phyloP scores from a whole-genome alignment of 2,888 invertebrate species.

The Elysia crispata region DNA sequence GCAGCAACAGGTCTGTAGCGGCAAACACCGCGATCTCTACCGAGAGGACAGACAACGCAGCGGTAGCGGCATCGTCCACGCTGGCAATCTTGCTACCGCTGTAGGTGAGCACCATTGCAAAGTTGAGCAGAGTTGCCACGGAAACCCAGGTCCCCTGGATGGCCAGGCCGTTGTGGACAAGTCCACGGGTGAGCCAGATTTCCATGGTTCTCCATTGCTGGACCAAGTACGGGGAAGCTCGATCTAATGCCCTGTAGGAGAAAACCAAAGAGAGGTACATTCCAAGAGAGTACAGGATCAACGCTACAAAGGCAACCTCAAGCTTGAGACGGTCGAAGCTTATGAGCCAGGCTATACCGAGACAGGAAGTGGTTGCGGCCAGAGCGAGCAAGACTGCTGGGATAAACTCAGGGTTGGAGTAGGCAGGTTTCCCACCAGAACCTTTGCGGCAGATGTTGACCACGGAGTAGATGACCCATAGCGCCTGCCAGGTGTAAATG shows the following conservation, averaged over 20 bases:
- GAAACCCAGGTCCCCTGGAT: constrained; percentile 73
- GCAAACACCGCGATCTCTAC: constrained; percentile 64
- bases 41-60: constrained; percentile 62
- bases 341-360: constrained; percentile 66
- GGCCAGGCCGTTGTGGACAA: constrained; percentile 72
- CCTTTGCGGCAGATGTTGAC: constrained; percentile 65
- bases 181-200: constrained; percentile 69
- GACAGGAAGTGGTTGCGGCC: constrained; percentile 59
- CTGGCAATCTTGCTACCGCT: constrained; percentile 41
- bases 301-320: constrained; percentile 27
- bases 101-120: constrained; percentile 67
- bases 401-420: constrained; percentile 63
- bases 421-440: constrained; percentile 59
- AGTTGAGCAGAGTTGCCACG: constrained; percentile 70
- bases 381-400: constrained; percentile 62
- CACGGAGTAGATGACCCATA: constrained; percentile 69
- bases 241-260: constrained; percentile 32
- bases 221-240: constrained; percentile 55
- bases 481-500: constrained; percentile 71
- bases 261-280: constrained; percentile 3
- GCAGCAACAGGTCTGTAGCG: constrained; percentile 65
- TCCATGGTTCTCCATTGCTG: constrained; percentile 59
- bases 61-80: constrained; percentile 58
- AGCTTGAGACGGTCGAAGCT: constrained; percentile 56
- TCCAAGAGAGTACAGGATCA: not conserved